Conservation (phyloP, 2,113 vertebrate genomes). For the Oxyura jamaicensis region DNA sequence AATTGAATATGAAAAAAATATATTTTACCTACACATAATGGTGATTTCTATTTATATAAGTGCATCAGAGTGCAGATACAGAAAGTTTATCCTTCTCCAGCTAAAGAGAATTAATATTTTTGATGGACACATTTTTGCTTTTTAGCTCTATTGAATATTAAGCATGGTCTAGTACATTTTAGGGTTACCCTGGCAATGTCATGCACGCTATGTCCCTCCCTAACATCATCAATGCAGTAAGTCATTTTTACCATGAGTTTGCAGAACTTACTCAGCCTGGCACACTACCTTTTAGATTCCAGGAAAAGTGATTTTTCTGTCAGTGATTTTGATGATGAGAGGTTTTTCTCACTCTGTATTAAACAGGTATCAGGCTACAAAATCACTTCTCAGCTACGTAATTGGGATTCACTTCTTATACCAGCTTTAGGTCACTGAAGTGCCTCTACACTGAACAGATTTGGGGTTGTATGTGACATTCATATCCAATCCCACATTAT, state of each 20-base stretch:
- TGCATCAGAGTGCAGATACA: neutral
- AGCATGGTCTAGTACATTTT: neutral
- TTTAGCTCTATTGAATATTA: slow-evolving; percentile 14
- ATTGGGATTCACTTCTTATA: neutral
- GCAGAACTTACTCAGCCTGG: neutral
- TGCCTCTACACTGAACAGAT: neutral
- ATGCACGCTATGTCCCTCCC: neutral
- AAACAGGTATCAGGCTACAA: neutral
- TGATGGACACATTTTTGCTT: neutral
- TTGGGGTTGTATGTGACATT: neutral
- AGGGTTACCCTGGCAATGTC: neutral
- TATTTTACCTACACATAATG: neutral
- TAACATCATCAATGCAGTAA: neutral
- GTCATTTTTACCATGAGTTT: neutral
- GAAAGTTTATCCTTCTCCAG: neutral
- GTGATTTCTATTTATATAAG: neutral
- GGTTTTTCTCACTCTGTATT: neutral
- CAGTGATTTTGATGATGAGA: neutral
- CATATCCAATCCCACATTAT: neutral
- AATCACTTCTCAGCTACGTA: neutral
- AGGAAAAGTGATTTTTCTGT: slow-evolving; percentile 18
- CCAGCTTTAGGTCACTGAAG: neutral
- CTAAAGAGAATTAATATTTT: neutral
- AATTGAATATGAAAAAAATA: neutral
- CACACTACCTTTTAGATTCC: neutral